Base-by-base conservation (phyloP, 2,797 vertebrate species). In the Mus minutoides region DNA sequence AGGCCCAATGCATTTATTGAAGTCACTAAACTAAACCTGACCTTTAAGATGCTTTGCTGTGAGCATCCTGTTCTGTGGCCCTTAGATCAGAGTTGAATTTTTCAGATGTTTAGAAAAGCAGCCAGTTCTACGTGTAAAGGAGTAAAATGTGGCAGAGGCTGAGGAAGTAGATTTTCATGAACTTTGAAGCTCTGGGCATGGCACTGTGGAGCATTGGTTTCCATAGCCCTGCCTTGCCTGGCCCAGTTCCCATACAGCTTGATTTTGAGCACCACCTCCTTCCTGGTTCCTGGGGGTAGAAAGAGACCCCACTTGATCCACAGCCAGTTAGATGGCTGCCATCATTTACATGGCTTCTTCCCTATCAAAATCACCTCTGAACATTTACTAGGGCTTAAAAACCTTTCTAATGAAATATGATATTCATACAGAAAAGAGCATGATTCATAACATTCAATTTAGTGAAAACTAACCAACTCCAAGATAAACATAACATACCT, bases 261-360 rank as follows among this genome's bases (percentile, higher is more conserved):
- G 95, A 88, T 79, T 98, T 95, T 86, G 95, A 96, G 97, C 97
- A 93, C 80, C 52, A 56, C 94, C 96, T 95, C 79, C 86, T 98
- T 98, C 94, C 95, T 97, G 91, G 91, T 94, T 98, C 93, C 93
- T 95, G 84, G 62, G 31, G 95, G 97, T 90, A 96, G 85, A 77
- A 95, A 79, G 90, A 96, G 90, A 86, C 37, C 43, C 40, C 34
- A 75, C 17, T 37, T 69, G 49, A 77, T 83, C 37, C 37, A 37
- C 54, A 62, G 14, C 16, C 82, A 29, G 31, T 87, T 69, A 79
- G 62, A 78, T 84, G 13, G 77, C 46, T 64, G 82, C 92, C 46
- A 52, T 69, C 80, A 77, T 69, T 92, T 77, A 56, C 83, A 43
- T 40, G 16, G 60, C n/a, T 90, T 76, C 49, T 31, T 80, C 76